These are phyloP conservation scores for Helostoma temminkii DNA, from an alignment of 2,797 vertebrate species.

Conservation along the genomic window DNA sequence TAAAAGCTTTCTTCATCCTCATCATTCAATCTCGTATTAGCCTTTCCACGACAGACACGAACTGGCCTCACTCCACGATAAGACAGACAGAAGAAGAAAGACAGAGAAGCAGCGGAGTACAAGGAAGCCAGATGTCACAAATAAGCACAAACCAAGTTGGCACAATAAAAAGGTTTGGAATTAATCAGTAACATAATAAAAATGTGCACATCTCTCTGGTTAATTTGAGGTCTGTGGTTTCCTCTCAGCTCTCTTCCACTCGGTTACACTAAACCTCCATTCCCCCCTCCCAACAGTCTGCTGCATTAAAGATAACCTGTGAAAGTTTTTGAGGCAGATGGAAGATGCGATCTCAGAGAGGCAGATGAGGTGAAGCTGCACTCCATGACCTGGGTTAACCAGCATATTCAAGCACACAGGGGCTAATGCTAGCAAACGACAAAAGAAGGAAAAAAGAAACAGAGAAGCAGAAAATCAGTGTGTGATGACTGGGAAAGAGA, in stretches of 20 bases:
- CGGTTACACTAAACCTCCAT: constrained; percentile 17
- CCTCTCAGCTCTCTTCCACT: constrained; percentile 60
- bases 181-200: constrained; percentile 90
- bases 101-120: constrained; percentile 30
- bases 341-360: constrained; percentile 9
- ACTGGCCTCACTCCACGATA: constrained; percentile 62
- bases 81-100: constrained; percentile 27
- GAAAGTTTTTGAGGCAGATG: neutral
- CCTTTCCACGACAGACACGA: constrained; percentile 47
- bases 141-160: constrained; percentile 86
- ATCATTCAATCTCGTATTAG: constrained; percentile 68
- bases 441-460: constrained; percentile 29
- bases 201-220: constrained; percentile 86
- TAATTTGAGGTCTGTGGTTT: constrained; percentile 85
- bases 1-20: constrained; percentile 74
- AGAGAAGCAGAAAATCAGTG: constrained; percentile 43
- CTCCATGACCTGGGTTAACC: constrained; percentile 8
- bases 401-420: constrained; percentile 14
- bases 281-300: constrained; percentile 9
- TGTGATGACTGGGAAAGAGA: constrained; percentile 56
- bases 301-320: constrained; percentile 25
- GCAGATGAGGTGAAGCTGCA: constrained; percentile 10
- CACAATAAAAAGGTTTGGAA: constrained; percentile 90
- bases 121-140: constrained; percentile 87
- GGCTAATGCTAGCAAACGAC: constrained; percentile 35